phyloP scores from a whole-genome alignment of 2,113 vertebrate species.

The Thymallus thymallus region DNA sequence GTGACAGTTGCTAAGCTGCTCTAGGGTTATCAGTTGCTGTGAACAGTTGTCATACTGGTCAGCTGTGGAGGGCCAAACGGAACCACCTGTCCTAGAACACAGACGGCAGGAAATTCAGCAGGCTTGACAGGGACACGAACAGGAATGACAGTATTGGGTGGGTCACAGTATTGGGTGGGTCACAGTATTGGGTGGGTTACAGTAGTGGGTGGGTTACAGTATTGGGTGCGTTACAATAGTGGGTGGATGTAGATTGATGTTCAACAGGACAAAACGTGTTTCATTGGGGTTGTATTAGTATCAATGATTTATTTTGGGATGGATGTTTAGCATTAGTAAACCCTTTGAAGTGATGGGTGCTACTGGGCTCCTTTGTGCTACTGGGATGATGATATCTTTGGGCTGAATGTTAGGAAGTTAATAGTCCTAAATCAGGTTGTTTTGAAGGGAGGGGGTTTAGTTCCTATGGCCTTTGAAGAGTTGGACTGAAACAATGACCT shows the following conservation, averaged over 20 bases:
- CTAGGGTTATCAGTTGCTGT: slow-evolving; percentile 20
- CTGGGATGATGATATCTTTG: slow-evolving; percentile 16
- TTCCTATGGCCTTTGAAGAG: slow-evolving; percentile 4
- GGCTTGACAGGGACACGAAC: background rate
- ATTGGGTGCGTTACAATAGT: background rate
- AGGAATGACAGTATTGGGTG: no score
- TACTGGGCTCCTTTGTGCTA: slow-evolving; percentile 9
- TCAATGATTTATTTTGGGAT: background rate
- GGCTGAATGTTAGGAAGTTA: slow-evolving; percentile 5
- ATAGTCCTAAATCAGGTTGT: background rate
- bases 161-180: no score
- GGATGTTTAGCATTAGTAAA: background rate
- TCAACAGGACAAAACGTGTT: background rate
- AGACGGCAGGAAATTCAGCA: background rate
- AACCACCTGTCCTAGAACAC: slow-evolving; percentile 9
- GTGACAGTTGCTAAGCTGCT: background rate
- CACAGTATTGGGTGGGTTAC: no score
- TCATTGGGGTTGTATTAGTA: background rate
- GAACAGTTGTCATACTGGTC: slow-evolving; percentile 30
- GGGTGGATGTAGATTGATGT: background rate
- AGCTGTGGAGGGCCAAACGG: slow-evolving; percentile 9
- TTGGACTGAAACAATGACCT: slow-evolving; percentile 22
- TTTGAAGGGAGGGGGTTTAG: background rate
- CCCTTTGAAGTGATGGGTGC: background rate
- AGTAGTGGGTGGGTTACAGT: no score